These are phyloP conservation scores for Oscheius sp. DNA, from an alignment of 2,888 invertebrate genomes.

Conservation along the genomic window DNA sequence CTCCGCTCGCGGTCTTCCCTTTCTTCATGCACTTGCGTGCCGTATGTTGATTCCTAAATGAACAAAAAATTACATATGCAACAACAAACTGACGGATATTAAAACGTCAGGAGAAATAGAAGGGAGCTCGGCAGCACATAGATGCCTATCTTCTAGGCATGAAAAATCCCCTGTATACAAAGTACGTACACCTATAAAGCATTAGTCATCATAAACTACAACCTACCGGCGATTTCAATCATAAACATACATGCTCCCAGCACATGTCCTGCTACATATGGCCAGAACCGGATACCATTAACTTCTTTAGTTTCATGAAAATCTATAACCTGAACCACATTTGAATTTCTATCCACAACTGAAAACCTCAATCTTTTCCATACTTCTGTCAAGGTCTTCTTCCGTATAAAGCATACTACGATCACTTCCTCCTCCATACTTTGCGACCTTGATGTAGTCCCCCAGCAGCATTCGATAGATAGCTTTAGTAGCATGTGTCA, in stretches of 20 bases:
- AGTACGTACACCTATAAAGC: slow-evolving; percentile 80
- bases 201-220: neutral
- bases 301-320: slow-evolving; percentile 92
- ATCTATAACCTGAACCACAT: slow-evolving; percentile 75
- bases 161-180: slow-evolving; percentile 92
- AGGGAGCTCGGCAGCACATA: slow-evolving; percentile 99
- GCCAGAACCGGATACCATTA: slow-evolving; percentile 93
- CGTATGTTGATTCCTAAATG: slow-evolving; percentile 93
- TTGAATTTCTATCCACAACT: neutral
- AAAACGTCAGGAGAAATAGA: slow-evolving; percentile 94
- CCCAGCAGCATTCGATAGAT: slow-evolving; percentile 98
- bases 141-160: slow-evolving; percentile 95
- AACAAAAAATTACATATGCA: neutral
- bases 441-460: slow-evolving; percentile 91
- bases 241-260: slow-evolving; percentile 99
- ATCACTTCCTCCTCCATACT: slow-evolving; percentile 63
- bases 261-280: slow-evolving; percentile 98
- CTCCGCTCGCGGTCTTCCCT: slow-evolving; percentile 93
- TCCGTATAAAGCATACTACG: slow-evolving; percentile 89
- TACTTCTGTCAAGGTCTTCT: slow-evolving; percentile 93
- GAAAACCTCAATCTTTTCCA: slow-evolving; percentile 96
- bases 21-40: slow-evolving; percentile 98
- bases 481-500: slow-evolving; percentile 99
- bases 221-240: slow-evolving; percentile 91
- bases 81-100: slow-evolving; percentile 81